Conservation (phyloP, 2,113 vertebrate species). For the Pollachius pollachius region DNA sequence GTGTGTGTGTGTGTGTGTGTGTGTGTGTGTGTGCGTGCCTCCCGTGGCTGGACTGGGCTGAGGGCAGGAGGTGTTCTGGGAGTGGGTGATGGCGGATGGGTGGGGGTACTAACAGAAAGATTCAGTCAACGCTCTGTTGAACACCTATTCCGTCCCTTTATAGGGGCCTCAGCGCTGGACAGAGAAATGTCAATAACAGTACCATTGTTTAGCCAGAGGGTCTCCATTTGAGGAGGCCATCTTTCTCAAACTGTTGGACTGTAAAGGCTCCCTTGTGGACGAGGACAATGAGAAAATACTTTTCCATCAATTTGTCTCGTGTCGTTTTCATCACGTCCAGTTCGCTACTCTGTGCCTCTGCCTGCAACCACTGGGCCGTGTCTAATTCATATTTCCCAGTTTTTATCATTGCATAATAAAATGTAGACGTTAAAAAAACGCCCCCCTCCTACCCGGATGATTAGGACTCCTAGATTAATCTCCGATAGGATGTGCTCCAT, state of each 20-base stretch:
- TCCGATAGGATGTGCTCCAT: too few species aligned
- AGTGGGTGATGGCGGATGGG: neutral
- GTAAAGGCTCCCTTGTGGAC: conserved; percentile 12
- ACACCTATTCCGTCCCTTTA: conserved; percentile 45
- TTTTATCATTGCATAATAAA: neutral
- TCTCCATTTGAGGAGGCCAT: neutral
- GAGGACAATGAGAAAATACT: neutral
- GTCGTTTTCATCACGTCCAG: neutral
- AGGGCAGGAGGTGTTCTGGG: conserved; percentile 25
- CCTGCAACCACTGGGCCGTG: neutral
- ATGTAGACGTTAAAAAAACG: neutral
- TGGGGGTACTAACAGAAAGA: conserved; percentile 32
- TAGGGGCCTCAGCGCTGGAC: conserved; percentile 26
- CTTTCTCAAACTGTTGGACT: conserved; percentile 3
- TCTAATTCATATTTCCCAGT: neutral
- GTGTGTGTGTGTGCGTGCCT: neutral
- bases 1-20: too few species aligned
- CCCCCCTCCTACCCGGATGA: conserved; percentile 3
- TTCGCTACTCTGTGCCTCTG: neutral
- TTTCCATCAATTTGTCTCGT: neutral
- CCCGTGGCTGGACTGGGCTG: neutral
- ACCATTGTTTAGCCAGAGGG: conserved; percentile 19
- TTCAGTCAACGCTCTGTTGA: conserved; percentile 62
- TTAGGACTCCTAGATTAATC: too few species aligned
- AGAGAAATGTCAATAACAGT: neutral